Evolutionary conservation across 2,797 vertebrate species (phyloP).

Genomic region (Nasua narica): DNA sequence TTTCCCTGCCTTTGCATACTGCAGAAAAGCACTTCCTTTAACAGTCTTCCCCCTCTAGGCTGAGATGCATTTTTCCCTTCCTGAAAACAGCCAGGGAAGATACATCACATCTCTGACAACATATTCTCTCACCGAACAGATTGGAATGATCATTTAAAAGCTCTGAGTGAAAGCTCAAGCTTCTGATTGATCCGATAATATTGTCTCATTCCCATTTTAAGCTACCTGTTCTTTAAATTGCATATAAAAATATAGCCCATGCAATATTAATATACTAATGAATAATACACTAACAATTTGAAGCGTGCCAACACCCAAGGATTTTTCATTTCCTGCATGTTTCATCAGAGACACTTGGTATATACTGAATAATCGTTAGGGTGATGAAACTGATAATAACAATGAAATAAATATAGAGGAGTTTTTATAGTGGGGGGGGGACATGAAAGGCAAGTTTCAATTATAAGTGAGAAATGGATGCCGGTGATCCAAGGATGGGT

Average conservation of each 20-base stretch:
- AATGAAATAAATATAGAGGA: conserved; percentile 64
- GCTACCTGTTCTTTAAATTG: conserved; percentile 75
- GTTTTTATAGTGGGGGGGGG: conserved; percentile 36
- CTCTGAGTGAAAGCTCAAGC: conserved; percentile 55
- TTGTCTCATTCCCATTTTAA: conserved; percentile 58
- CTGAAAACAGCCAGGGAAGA: conserved; percentile 32
- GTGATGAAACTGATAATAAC: conserved; percentile 72
- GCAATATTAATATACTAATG: conserved; percentile 75
- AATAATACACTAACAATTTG: conserved; percentile 75
- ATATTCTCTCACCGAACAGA: conserved; percentile 63
- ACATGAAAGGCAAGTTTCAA: conserved; percentile 55
- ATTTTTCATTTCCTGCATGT: conserved; percentile 66
- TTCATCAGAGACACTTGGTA: conserved; percentile 64
- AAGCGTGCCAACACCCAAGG: conserved; percentile 58
- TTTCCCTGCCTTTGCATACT: neutral
- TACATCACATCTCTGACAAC: conserved; percentile 55
- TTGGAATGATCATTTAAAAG: conserved; percentile 70
- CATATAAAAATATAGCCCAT: conserved; percentile 71
- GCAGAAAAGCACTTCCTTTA: conserved; percentile 41
- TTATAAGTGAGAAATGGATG: conserved; percentile 42
- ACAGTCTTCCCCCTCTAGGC: neutral
- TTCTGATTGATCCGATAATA: conserved; percentile 70
- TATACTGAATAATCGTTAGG: conserved; percentile 63
- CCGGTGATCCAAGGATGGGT: neutral
- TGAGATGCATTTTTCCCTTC: conserved; percentile 18